phyloP scores from a whole-genome alignment of 1,140 invertebrate species.

The Drosophila athabasca region DNA sequence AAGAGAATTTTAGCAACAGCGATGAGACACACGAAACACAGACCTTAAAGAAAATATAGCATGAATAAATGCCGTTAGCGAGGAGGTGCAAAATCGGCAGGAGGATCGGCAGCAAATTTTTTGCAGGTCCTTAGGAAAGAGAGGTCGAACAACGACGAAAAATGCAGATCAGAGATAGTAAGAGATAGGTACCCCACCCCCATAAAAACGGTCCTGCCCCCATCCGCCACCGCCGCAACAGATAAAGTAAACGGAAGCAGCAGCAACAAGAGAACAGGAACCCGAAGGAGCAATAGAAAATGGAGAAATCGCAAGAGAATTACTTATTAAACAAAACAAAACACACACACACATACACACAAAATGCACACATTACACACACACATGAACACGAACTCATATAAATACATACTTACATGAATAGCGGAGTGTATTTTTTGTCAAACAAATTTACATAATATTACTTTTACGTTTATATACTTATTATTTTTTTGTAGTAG shows the following conservation, averaged over 20 bases:
- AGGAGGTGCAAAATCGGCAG: too few species aligned
- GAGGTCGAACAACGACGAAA: too few species aligned
- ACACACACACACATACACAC: conserved; percentile 31
- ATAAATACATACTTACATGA: conserved; percentile 60
- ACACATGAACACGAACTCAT: conserved; percentile 33
- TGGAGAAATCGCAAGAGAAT: conserved; percentile 21
- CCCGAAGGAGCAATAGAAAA: conserved; percentile 14
- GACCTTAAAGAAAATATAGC: too few species aligned
- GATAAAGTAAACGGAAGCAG: conserved; percentile 3
- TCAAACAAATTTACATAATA: conserved; percentile 77
- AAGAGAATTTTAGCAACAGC: too few species aligned
- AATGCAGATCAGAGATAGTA: conserved; percentile 3
- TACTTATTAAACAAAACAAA: conserved; percentile 37
- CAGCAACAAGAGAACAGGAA: conserved; percentile 1
- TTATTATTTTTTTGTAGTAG: conserved; percentile 57
- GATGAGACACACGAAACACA: too few species aligned
- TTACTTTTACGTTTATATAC: conserved; percentile 51
- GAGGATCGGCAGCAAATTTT: too few species aligned
- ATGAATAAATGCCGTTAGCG: too few species aligned
- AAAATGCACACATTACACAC: conserved; percentile 36
- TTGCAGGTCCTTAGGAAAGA: too few species aligned
- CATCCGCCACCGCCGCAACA: neutral
- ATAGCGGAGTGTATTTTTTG: conserved; percentile 79
- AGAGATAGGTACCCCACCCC: neutral
- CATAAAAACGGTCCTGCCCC: too few species aligned